phyloP scores from a whole-genome alignment of 2,113 vertebrate species.

The Donacobius atricapilla region DNA sequence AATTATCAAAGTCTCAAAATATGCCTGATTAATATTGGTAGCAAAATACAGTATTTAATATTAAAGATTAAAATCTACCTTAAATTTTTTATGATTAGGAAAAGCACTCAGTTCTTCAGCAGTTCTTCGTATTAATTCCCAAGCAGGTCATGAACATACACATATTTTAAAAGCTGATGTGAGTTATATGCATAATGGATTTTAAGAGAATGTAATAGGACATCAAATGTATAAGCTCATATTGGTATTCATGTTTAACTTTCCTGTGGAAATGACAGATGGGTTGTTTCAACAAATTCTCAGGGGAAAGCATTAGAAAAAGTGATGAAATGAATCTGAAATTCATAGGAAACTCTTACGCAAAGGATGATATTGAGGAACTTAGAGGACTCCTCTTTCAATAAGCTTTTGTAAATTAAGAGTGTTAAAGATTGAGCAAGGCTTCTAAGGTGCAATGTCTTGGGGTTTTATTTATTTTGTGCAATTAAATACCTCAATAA shows the following conservation, averaged over 20 bases:
- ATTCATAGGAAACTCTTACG: background rate
- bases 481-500: background rate
- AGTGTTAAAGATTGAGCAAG: background rate
- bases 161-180: conserved; percentile 1
- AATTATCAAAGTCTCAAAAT: background rate
- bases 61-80: background rate
- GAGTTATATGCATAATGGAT: conserved; percentile 9
- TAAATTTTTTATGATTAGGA: background rate
- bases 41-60: background rate
- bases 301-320: background rate
- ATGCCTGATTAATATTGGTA: background rate
- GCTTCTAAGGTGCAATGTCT: background rate
- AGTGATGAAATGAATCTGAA: background rate
- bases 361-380: background rate
- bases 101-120: background rate
- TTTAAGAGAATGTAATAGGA: background rate
- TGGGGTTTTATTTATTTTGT: background rate
- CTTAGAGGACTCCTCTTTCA: background rate
- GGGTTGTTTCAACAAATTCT: conserved; percentile 23
- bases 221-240: conserved; percentile 9
- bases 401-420: background rate
- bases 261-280: conserved; percentile 10
- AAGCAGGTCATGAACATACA: background rate
- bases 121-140: background rate
- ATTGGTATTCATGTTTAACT: background rate